Evolutionary conservation across 2,888 invertebrate species (phyloP), one percentile per base, ranked within the genome.

Genomic region (Sphinx pinastri): DNA sequence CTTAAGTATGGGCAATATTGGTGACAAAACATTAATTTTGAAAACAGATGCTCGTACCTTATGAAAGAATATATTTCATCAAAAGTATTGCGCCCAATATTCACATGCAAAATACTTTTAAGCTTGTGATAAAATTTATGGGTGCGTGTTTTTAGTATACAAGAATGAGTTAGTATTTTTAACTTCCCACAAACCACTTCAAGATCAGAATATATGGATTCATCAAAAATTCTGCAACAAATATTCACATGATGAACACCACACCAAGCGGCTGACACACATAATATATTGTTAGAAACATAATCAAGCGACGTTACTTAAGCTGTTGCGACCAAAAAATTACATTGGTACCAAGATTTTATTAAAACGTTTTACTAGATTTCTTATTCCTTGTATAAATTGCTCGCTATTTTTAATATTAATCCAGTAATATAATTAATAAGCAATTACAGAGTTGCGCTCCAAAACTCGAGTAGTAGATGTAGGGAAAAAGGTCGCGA

Each of bases 161-260:
- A 95, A 85, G 94, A 91, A 88, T 95, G 95, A 76, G 95, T 94
- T 85, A 92, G 88, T 88, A 95, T 90, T 88, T 95, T 91, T 84
- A 94, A 87, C 90, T 92, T 94, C 80, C 94, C 95, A 84, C 95
- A 93, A 82, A 94, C 92, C 86, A 95, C 92, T 87, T 95, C 95
- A 85, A 95, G 88, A 88, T 95, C 95, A 80, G 94, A 93, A 88
- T 95, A 94, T 78, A 95, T 91, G 77, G 95, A 95, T 84, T 95
- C 95, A 82, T 94, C 94, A 89, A 95, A 95, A 86, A 95, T 95
- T 94, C 95, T 95, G 93, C 71, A 94, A 94, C 83, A 84, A 86
- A 80, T 68, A 60, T 69, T 69, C 54, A 63, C 31, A 60, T 63
- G 63, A 67, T 54, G 54, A 67, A 67, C 38, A 47, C 63, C 12